Base-by-base conservation (phyloP, 2,113 vertebrate genomes). In the Dipodomys merriami region DNA sequence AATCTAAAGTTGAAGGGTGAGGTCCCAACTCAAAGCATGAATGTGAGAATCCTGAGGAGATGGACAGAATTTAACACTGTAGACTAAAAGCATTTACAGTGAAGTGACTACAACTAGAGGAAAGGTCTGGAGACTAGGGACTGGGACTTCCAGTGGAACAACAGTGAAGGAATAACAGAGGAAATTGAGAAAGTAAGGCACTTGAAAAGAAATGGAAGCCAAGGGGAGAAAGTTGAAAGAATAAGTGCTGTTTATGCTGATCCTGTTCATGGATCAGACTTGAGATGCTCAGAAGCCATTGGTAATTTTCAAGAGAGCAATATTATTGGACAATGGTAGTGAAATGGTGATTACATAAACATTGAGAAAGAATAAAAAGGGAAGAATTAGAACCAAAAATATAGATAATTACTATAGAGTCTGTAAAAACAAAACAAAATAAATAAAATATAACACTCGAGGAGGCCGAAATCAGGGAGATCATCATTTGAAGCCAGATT, bases 81-180 rank as follows among this genome's bases (percentile, higher is more conserved):
- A 86, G 46, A 84, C 57, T 68, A 94, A 39, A 79, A 69, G 30
- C n/a, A 22, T 72, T 88, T 53, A 62, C 72, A 86, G 7, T 71
- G 27, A 76, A 88, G 57, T 4, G 2, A 33, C 3, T 74, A 7
- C 30, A 82, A 44, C n/a, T 33, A 76, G 35, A 79, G 46, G 88
- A 22, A 13, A 72, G 12, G 73, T 74, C n/a, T 71, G 13, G 20
- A 6, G 18, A 35, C 25, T 68, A 22, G 15, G 57, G 15, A 27
- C 18, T 39, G 19, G 35, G 11, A 5, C 15, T 39, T 29, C 16
- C 67, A 13, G n/a, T 19, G 23, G 27, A 18, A 16, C 27, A 29
- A 20, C 64, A 25, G 72, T 4, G 35, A 85, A 19, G 62, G 9
- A 60, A 35, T 76, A 91, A 44, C 11, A 83, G 69, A 85, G 25